These are phyloP conservation scores for Passer montanus DNA, from an alignment of 2,113 vertebrate genomes.

Conservation along the genomic window DNA sequence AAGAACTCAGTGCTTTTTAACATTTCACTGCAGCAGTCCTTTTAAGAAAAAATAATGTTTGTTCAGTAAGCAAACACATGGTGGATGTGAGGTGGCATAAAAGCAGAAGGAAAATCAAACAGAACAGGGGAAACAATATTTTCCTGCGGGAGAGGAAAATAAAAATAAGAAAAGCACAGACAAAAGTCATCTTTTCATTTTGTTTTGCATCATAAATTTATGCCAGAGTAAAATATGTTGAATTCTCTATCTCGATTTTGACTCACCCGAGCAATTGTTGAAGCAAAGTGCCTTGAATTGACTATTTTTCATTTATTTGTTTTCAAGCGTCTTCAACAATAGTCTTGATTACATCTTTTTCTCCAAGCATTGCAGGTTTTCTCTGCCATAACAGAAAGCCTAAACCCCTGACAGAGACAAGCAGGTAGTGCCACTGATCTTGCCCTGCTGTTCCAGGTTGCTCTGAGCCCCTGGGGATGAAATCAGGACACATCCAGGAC, in stretches of 20 bases:
- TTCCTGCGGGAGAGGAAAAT: background rate
- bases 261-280: slow-evolving; percentile 32
- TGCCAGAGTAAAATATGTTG: slow-evolving; percentile 19
- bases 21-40: background rate
- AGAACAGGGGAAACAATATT: background rate
- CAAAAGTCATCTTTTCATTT: background rate
- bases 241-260: slow-evolving; percentile 47
- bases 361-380: background rate
- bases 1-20: background rate
- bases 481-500: slow-evolving; percentile 95
- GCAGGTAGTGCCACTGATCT: background rate
- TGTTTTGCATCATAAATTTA: slow-evolving; percentile 33
- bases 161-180: slow-evolving; percentile 18
- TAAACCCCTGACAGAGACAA: background rate
- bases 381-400: background rate
- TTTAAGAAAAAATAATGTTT: background rate
- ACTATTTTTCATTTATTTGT: slow-evolving; percentile 29
- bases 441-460: slow-evolving; percentile 81
- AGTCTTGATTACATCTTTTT: slow-evolving; percentile 39
- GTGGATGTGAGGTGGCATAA: background rate
- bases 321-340: slow-evolving; percentile 13
- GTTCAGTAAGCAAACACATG: background rate
- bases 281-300: slow-evolving; percentile 43
- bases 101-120: background rate
- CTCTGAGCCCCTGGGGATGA: slow-evolving; percentile 97